phyloP scores from a whole-genome alignment of 2,113 vertebrate species.

The Chrysochloris asiatica region DNA sequence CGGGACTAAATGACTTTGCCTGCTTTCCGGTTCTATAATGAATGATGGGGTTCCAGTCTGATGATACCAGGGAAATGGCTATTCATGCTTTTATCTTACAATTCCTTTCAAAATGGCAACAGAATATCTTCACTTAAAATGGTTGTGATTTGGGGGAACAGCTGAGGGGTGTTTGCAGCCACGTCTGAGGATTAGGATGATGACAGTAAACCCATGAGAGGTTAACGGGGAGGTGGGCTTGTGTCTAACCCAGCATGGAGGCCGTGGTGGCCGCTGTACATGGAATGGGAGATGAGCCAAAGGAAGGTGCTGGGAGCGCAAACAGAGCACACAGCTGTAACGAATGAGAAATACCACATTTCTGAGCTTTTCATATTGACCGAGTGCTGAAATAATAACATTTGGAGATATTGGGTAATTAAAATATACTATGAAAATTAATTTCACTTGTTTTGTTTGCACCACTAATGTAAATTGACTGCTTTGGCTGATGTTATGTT shows the following conservation, averaged over 20 bases:
- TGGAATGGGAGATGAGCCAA: accelerated
- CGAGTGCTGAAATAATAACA: neutral
- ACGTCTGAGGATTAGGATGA: accelerated
- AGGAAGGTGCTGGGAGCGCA: accelerated
- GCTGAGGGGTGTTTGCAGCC: neutral
- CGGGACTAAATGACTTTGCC: too few species aligned
- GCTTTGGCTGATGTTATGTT: neutral
- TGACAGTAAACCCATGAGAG: accelerated
- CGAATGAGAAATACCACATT: neutral
- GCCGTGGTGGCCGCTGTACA: accelerated
- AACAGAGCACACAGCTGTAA: neutral
- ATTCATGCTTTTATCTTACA: too few species aligned
- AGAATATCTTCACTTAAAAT: neutral
- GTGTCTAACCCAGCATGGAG: accelerated
- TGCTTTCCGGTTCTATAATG: too few species aligned
- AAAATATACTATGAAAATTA: too few species aligned
- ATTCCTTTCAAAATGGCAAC: too few species aligned
- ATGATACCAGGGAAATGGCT: too few species aligned
- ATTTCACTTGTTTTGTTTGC: too few species aligned
- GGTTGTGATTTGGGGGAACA: neutral
- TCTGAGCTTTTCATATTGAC: neutral
- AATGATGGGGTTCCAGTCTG: too few species aligned
- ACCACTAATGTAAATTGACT: too few species aligned
- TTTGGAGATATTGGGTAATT: too few species aligned
- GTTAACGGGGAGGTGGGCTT: neutral